Conservation (phyloP, 2,113 vertebrate species). For the Pogona vitticeps region DNA sequence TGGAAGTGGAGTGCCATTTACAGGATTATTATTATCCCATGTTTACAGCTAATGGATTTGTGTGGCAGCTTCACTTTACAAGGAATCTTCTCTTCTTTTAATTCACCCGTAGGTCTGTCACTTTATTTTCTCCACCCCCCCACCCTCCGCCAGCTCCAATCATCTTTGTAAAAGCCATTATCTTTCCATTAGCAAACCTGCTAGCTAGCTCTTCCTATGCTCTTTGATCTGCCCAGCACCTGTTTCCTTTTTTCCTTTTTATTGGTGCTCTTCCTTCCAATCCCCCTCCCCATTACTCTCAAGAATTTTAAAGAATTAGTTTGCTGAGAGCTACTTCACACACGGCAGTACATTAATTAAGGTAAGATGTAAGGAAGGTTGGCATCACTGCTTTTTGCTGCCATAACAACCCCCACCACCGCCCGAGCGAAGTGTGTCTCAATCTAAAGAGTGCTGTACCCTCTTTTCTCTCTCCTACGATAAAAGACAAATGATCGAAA, state of each 20-base stretch:
- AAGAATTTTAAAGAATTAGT: constrained; percentile 62
- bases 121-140: constrained; percentile 58
- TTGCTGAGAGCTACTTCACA: constrained; percentile 56
- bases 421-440: constrained; percentile 73
- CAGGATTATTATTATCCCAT: constrained; percentile 59
- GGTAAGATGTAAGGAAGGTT: constrained; percentile 45
- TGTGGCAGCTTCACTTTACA: constrained; percentile 60
- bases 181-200: constrained; percentile 70
- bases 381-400: constrained; percentile 50
- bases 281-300: constrained; percentile 55
- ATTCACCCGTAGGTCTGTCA: constrained; percentile 62
- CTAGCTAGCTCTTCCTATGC: constrained; percentile 62
- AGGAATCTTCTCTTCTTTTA: constrained; percentile 62
- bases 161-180: constrained; percentile 68
- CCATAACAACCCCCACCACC: constrained; percentile 62
- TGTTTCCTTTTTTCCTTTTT: constrained; percentile 50
- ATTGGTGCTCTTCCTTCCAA: neutral
- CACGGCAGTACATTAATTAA: constrained; percentile 46
- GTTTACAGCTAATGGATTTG: constrained; percentile 61
- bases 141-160: constrained; percentile 34
- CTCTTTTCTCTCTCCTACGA: constrained; percentile 40
- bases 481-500: constrained; percentile 50
- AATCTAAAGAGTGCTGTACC: constrained; percentile 67
- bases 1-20: constrained; percentile 51
- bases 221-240: constrained; percentile 70